Conservation (phyloP, 2,888 invertebrate species). For the Cantharis rustica region DNA sequence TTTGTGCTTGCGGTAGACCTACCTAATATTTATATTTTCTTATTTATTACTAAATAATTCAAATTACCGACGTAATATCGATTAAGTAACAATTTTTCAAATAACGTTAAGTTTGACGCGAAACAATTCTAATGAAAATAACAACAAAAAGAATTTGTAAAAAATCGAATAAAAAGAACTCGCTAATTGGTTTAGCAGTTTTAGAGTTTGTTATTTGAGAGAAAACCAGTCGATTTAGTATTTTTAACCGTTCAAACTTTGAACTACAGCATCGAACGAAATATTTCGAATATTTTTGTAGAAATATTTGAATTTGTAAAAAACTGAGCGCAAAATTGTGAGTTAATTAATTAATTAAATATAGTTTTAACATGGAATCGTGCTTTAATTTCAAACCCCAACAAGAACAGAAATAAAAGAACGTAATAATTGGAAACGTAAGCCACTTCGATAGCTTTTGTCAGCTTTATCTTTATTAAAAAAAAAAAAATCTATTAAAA, state of each 20-base stretch:
- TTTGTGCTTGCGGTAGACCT: background rate
- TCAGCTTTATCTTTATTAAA: background rate
- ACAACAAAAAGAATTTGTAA: background rate
- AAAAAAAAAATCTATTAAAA: background rate
- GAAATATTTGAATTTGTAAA: background rate
- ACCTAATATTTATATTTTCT: background rate
- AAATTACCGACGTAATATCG: no score
- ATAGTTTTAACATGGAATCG: background rate
- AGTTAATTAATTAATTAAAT: no score
- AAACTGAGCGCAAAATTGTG: background rate
- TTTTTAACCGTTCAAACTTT: background rate
- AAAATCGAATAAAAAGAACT: background rate
- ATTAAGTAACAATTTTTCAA: no score
- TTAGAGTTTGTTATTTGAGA: background rate
- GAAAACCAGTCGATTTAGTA: background rate
- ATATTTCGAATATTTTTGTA: background rate
- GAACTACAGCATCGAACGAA: background rate
- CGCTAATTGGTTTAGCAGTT: background rate
- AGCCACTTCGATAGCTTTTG: background rate
- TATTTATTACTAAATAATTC: background rate
- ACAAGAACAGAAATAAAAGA: background rate
- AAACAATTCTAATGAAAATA: background rate
- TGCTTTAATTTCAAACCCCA: background rate
- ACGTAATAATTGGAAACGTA: background rate
- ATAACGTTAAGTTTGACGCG: background rate